phyloP scores from a whole-genome alignment of 1,140 invertebrate species.

The Helicoverpa zea region DNA sequence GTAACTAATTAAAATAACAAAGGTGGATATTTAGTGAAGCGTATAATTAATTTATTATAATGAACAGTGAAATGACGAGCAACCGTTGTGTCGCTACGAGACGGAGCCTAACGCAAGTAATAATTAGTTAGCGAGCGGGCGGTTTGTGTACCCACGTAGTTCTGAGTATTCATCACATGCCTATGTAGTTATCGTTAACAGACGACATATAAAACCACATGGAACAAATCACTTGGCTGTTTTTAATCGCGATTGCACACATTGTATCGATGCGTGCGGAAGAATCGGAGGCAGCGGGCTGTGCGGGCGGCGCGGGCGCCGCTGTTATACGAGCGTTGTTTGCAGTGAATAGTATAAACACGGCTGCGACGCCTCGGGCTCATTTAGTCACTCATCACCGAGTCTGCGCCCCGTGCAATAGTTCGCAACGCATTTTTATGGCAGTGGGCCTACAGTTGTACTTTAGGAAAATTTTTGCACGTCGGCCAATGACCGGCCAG shows the following conservation, averaged over 20 bases:
- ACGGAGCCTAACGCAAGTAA: neutral
- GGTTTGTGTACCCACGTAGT: constrained; percentile 23
- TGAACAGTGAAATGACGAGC: neutral
- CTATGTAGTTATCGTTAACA: constrained; percentile 49
- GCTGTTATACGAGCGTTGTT: constrained; percentile 69
- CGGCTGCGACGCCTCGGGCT: constrained; percentile 49
- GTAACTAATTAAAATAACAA: constrained; percentile 19
- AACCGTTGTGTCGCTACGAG: neutral
- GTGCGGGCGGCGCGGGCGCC: constrained; percentile 58
- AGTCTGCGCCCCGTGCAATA: constrained; percentile 63
- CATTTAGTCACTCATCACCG: constrained; percentile 65
- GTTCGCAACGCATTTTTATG: constrained; percentile 65
- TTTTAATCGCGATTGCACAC: constrained; percentile 54
- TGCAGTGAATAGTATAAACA: constrained; percentile 68
- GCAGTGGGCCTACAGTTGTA: constrained; percentile 66
- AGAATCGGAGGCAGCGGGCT: constrained; percentile 54
- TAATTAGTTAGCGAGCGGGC: constrained; percentile 29
- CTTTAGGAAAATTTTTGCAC: constrained; percentile 74
- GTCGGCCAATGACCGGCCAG: constrained; percentile 80
- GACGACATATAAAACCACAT: constrained; percentile 53
- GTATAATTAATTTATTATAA: constrained; percentile 16
- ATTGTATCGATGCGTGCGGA: constrained; percentile 59
- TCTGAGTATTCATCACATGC: constrained; percentile 48
- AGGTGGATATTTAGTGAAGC: neutral
- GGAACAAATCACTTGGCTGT: constrained; percentile 57